Conservation (phyloP, 2,797 vertebrate genomes). For the Masticophis lateralis region DNA sequence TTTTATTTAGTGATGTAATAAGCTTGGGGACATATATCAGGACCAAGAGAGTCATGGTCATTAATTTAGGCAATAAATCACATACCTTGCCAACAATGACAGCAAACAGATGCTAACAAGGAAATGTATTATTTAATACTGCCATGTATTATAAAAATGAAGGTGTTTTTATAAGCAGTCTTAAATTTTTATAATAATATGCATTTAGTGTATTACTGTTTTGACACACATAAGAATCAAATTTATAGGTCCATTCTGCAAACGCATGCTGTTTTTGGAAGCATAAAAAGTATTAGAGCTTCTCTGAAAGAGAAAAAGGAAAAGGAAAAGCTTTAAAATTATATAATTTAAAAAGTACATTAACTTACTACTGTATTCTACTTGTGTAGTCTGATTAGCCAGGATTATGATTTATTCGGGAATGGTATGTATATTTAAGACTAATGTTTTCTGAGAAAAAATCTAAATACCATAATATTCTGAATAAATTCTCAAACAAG, state of each 20-base stretch:
- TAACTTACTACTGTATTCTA: conserved; percentile 54
- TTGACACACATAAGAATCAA: conserved; percentile 70
- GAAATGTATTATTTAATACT: conserved; percentile 77
- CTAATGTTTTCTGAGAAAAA: neutral
- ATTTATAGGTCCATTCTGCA: conserved; percentile 68
- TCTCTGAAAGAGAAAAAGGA: conserved; percentile 31
- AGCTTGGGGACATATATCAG: conserved; percentile 72
- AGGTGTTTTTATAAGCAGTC: conserved; percentile 70
- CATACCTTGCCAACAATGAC: conserved; percentile 70
- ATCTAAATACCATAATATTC: neutral
- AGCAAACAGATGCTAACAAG: conserved; percentile 79
- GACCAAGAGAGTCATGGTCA: conserved; percentile 72
- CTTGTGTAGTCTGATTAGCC: conserved; percentile 59
- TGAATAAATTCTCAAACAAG: neutral
- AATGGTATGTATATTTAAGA: neutral
- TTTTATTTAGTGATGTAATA: conserved; percentile 72
- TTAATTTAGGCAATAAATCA: conserved; percentile 79
- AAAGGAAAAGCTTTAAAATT: conserved; percentile 60
- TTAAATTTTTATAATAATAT: conserved; percentile 78
- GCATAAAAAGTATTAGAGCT: conserved; percentile 56
- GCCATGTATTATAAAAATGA: conserved; percentile 71
- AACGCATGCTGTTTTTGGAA: conserved; percentile 67
- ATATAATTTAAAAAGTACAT: conserved; percentile 56
- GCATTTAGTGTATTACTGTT: conserved; percentile 73
- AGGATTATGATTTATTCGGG: conserved; percentile 49